Conservation (phyloP, 2,888 invertebrate genomes). For the Anodontia alba region DNA sequence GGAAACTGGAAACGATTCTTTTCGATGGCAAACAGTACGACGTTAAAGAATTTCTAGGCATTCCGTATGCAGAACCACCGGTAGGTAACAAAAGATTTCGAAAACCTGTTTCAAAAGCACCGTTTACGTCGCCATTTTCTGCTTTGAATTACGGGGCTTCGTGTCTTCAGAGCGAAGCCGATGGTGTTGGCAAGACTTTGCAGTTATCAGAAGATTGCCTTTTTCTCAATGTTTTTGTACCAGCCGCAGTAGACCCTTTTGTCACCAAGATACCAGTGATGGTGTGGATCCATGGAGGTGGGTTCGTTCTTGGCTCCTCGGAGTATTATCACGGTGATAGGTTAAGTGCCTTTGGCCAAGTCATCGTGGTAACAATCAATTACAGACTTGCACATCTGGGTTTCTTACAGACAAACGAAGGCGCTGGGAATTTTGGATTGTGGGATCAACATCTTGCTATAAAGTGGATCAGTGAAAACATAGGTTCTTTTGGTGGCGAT, state of each 20-base stretch:
- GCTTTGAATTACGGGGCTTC: background rate
- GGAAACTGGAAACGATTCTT: background rate
- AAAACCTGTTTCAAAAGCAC: background rate
- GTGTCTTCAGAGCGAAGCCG: background rate
- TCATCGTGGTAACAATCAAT: too few species aligned
- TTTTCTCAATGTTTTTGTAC: background rate
- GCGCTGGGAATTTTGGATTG: too few species aligned
- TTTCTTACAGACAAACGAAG: too few species aligned
- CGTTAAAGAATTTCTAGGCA: background rate
- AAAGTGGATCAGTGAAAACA: background rate
- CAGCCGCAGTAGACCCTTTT: background rate
- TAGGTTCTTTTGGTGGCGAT: background rate
- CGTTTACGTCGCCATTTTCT: background rate
- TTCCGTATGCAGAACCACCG: background rate
- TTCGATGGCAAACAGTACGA: background rate
- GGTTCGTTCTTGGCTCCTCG: background rate
- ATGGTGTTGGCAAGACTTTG: background rate
- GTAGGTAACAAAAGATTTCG: background rate
- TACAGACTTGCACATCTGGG: too few species aligned
- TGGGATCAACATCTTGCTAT: too few species aligned
- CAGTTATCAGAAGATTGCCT: background rate
- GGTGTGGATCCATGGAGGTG: background rate
- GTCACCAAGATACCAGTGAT: background rate
- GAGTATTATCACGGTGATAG: background rate
- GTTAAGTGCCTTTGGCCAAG: background rate